Evolutionary conservation across 2,888 invertebrate species (phyloP).

Genomic region (Steinernema scapterisci): DNA sequence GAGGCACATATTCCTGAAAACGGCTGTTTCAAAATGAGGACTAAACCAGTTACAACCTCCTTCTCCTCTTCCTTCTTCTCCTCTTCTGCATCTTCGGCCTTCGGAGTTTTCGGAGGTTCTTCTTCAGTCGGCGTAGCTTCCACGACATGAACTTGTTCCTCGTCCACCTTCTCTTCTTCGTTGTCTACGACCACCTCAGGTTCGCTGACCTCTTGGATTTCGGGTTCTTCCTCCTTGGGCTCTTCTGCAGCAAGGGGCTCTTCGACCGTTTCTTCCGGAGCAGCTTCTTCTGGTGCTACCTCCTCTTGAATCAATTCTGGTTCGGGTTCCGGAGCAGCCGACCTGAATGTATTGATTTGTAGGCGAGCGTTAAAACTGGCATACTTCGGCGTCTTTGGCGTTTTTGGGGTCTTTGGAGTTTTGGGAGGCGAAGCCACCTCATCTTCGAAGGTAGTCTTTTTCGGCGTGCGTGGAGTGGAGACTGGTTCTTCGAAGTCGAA

Average conservation of each 20-base stretch:
- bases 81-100: not conserved
- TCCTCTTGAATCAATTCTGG: conserved; percentile 35
- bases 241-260: not conserved
- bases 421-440: conserved; percentile 24
- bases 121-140: conserved; percentile 20
- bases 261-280: conserved; percentile 30
- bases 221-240: conserved; percentile 3
- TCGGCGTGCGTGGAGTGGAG: conserved; percentile 34
- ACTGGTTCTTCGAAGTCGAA: conserved; percentile 34
- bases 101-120: conserved; percentile 28
- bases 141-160: conserved; percentile 33
- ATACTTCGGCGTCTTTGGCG: conserved; percentile 56
- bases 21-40: not conserved
- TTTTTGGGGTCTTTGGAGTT: conserved; percentile 57
- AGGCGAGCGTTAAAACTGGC: conserved; percentile 44
- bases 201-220: conserved; percentile 6
- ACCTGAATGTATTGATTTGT: not conserved
- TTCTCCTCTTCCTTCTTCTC: not conserved
- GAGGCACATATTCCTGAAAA: conserved; percentile 8
- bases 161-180: conserved; percentile 39
- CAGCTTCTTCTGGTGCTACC: conserved; percentile 37
- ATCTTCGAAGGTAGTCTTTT: conserved; percentile 36
- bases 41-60: conserved; percentile 37
- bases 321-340: conserved; percentile 1
- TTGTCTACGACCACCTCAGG: not conserved